Percentiles rank a stretch among this genome's conserved stretches.
Evolutionary conservation across 2,888 invertebrate genomes (phyloP).

Genomic region (Callimorpha dominula): DNA sequence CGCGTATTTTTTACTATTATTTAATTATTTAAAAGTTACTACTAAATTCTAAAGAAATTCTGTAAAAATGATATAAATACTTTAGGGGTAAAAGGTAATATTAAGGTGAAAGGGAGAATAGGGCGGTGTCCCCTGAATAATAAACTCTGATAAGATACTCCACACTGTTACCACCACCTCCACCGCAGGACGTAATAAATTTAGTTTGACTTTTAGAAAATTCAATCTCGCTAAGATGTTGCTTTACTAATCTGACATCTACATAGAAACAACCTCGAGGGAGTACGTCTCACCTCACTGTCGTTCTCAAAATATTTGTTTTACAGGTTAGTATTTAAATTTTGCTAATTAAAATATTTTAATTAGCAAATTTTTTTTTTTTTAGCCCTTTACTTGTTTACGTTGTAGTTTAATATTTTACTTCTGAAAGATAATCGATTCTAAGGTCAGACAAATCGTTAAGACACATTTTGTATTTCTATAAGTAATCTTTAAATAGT

Average conservation of each 20-base stretch:
- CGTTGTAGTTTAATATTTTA: constrained; percentile 2
- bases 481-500: too few relatives aligned
- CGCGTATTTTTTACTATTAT: too few relatives aligned
- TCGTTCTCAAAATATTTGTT: constrained; percentile 10
- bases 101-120: background rate
- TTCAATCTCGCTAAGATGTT: background rate
- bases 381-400: constrained; percentile 11
- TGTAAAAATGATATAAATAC: background rate
- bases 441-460: background rate
- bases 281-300: background rate
- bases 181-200: background rate
- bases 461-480: too few relatives aligned
- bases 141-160: background rate
- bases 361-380: too few relatives aligned
- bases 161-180: too few relatives aligned
- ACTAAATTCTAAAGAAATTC: background rate
- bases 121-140: background rate
- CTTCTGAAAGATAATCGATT: background rate
- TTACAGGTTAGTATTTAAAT: constrained; percentile 1
- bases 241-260: constrained; percentile 5
- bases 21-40: background rate
- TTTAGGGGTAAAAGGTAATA: background rate
- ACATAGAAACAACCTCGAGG: constrained; percentile 3
- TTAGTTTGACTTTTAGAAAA: background rate
- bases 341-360: constrained; percentile 11